phyloP scores from a whole-genome alignment of 1,140 invertebrate species.

The Plectrocnemia conspersa region DNA sequence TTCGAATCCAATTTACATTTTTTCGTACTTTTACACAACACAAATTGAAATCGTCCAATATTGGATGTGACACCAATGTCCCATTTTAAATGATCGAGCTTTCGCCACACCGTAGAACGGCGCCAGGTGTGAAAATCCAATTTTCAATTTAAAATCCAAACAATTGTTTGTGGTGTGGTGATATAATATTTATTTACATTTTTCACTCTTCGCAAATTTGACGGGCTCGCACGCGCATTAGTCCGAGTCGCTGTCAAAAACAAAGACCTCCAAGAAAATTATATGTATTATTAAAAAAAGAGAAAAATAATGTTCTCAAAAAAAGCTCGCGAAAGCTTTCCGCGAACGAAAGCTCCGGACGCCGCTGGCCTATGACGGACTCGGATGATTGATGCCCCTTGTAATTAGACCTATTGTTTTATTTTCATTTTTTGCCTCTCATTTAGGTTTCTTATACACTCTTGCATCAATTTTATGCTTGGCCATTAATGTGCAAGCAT shows the following conservation, averaged over 20 bases:
- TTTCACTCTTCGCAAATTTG: constrained; percentile 2
- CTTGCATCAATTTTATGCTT: no score
- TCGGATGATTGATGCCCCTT: constrained; percentile 17
- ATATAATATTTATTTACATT: neutral
- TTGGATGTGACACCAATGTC: no score
- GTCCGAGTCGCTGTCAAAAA: constrained; percentile 14
- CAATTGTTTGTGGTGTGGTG: constrained; percentile 2
- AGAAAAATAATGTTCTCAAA: constrained; percentile 20
- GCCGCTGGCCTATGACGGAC: neutral
- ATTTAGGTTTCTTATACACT: no score
- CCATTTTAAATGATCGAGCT: constrained; percentile 1
- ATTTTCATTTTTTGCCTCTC: no score
- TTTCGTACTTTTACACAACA: no score
- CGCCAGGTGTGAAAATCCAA: constrained; percentile 1
- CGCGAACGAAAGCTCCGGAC: neutral
- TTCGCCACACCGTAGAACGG: constrained; percentile 6
- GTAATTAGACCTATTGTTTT: constrained; percentile 19
- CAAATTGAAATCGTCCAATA: no score
- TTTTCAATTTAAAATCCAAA: constrained; percentile 6
- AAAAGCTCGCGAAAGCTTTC: constrained; percentile 3
- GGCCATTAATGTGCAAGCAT: no score
- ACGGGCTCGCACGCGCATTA: constrained; percentile 1
- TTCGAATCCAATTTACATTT: no score
- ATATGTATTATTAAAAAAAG: no score
- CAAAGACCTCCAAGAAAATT: constrained; percentile 18